Conservation (phyloP, 2,888 invertebrate genomes). For the Pandemis cinnamomeana region DNA sequence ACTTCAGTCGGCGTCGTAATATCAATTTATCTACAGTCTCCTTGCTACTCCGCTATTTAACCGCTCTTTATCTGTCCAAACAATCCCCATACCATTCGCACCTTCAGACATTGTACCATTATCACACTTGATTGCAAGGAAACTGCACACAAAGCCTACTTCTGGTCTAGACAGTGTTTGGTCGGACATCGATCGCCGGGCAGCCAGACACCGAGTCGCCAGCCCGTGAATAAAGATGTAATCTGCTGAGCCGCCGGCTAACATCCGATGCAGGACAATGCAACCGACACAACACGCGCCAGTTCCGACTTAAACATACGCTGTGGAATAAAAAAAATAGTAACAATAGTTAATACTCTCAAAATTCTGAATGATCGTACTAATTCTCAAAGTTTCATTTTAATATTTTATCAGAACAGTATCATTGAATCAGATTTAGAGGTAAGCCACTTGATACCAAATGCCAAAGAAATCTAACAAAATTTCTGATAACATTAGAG, state of each 20-base stretch:
- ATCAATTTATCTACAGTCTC: too few relatives aligned
- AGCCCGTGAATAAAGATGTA: neutral
- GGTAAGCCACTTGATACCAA: neutral
- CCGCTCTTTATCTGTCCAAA: too few relatives aligned
- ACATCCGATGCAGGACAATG: conserved; percentile 9
- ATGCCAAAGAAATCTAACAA: neutral
- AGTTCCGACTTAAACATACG: neutral
- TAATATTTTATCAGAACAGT: neutral
- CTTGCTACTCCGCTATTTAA: too few relatives aligned
- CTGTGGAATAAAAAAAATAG: neutral
- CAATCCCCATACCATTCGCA: neutral
- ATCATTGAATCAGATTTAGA: neutral
- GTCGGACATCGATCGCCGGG: conserved; percentile 15
- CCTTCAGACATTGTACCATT: neutral
- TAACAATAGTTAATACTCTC: too few relatives aligned
- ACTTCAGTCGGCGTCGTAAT: too few relatives aligned
- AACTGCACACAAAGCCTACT: neutral
- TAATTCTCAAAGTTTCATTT: too few relatives aligned
- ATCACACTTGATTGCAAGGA: neutral
- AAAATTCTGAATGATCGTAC: too few relatives aligned
- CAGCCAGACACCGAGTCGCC: conserved; percentile 17
- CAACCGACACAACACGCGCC: neutral
- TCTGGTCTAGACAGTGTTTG: conserved; percentile 13
- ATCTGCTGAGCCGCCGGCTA: conserved; percentile 3
- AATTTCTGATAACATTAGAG: neutral